A percentile compares a stretch with the other conserved stretches of the same genome.
Conservation (phyloP, 1,140 invertebrate species). For the Macrocentrus cingulum region DNA sequence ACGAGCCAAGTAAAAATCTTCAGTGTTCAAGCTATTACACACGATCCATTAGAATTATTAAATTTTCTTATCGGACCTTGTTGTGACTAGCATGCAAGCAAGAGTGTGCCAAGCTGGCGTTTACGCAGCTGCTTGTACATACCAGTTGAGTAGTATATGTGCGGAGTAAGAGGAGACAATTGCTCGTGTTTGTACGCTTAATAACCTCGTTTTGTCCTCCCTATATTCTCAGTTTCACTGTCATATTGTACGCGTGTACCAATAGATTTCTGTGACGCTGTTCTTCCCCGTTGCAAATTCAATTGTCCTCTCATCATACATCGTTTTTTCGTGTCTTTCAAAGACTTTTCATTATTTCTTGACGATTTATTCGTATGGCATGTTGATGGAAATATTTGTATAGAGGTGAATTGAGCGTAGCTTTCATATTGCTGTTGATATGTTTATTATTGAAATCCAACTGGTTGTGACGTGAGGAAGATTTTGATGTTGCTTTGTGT, state of each 20-base stretch:
- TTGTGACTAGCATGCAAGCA: neutral
- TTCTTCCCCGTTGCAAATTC: neutral
- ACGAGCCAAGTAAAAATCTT: no score
- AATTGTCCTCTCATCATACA: no score
- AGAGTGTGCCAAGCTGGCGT: neutral
- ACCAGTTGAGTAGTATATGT: neutral
- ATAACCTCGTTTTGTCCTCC: conserved; percentile 10
- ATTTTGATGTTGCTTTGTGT: no score
- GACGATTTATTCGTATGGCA: no score
- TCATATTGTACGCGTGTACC: neutral
- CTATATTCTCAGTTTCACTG: neutral
- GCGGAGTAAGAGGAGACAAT: neutral
- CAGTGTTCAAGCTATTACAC: neutral
- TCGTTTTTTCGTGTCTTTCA: no score
- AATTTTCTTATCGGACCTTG: conserved; percentile 9
- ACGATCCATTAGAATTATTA: neutral
- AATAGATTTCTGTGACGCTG: neutral
- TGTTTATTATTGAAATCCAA: no score
- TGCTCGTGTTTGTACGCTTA: neutral
- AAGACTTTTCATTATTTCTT: no score
- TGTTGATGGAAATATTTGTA: no score
- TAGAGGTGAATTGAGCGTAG: no score
- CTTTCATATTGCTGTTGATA: no score
- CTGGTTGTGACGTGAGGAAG: no score
- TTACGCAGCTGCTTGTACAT: conserved; percentile 6